These are phyloP conservation scores for Periophthalmus modestus DNA, from an alignment of 2,113 vertebrate species.

Conservation along the genomic window DNA sequence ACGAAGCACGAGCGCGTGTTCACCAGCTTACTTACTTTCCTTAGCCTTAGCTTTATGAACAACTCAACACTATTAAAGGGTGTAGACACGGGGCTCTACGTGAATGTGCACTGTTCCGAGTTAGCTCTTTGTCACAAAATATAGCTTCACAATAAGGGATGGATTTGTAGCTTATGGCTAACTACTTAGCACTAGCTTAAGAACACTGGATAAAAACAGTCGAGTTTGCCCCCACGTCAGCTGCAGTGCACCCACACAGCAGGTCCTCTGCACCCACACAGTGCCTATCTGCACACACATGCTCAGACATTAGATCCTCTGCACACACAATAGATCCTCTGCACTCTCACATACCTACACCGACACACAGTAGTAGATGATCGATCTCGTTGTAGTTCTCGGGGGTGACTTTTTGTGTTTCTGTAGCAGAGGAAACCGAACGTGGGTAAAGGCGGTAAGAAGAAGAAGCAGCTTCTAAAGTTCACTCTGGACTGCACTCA, in stretches of 20 bases:
- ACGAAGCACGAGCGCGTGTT: conserved; percentile 54
- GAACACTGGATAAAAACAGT: neutral
- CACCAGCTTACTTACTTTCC: neutral
- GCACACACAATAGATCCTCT: no score
- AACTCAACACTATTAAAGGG: neutral
- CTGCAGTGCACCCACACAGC: neutral
- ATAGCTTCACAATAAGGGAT: neutral
- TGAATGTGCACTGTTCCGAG: neutral
- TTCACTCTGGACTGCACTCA: conserved; percentile 98
- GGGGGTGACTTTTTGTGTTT: neutral
- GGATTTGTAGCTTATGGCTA: neutral
- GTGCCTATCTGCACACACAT: no score
- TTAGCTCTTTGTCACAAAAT: neutral
- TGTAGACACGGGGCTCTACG: fast-evolving
- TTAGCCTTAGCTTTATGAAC: fast-evolving
- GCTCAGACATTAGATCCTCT: no score
- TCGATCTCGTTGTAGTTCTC: neutral
- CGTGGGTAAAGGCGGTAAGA: conserved; percentile 83
- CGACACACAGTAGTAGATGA: no score
- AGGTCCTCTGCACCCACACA: neutral
- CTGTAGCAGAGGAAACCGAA: conserved; percentile 83
- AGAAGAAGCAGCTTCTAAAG: conserved; percentile 95
- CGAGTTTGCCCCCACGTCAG: neutral
- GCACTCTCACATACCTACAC: neutral
- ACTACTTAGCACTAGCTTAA: neutral